Evolutionary conservation across 2,113 vertebrate genomes (phyloP), one percentile per base, ranked within the genome.

Genomic region (Rhabdomys dilectus): DNA sequence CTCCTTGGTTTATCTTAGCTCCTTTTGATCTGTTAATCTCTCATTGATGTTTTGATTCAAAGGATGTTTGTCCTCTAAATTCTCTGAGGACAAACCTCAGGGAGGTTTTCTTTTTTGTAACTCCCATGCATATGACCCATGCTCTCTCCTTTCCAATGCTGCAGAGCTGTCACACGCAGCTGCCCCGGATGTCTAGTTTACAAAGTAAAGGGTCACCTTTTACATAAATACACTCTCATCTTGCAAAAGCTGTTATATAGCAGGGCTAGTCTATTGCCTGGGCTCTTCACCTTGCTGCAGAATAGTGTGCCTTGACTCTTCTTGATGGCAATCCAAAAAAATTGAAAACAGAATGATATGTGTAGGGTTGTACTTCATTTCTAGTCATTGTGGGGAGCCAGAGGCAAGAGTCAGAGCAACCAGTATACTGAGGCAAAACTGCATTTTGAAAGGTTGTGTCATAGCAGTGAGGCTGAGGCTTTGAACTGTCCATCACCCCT

Each of bases 1-100:
- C 39, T 78, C 36, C 53, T 8, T 90, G 51, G 0, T 81, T 94
- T 58, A n/a, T 90, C 95, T 96, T 75, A 72, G 45, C 45, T 93
- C 42, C 90, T 85, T 93, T 66, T 95, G 58, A 93, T 88, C 45
- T 89, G 91, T 91, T 86, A 81, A 93, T 91, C 64, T 91, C 66
- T 92, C 34, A 60, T 21, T 93, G 86, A 86, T 93, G 36, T 89
- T 96, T 93, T 21, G 4, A 62, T 89, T 94, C 19, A 93, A 95
- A 95, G 51, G 86, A 62, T 84, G 22, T 81, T 29, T 95, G 48
- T 91, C 60, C 34, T 92, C 89, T 78, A 82, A 77, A 80, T 93
- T 96, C 70, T 95, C 76, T 88, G 62, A 92, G 85, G 89, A 88
- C 11, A 36, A 51, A 51, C 51, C 51, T 51, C 7, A 93, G 39